phyloP scores from a whole-genome alignment of 1,140 invertebrate species.

The Bathynomus jamesi region DNA sequence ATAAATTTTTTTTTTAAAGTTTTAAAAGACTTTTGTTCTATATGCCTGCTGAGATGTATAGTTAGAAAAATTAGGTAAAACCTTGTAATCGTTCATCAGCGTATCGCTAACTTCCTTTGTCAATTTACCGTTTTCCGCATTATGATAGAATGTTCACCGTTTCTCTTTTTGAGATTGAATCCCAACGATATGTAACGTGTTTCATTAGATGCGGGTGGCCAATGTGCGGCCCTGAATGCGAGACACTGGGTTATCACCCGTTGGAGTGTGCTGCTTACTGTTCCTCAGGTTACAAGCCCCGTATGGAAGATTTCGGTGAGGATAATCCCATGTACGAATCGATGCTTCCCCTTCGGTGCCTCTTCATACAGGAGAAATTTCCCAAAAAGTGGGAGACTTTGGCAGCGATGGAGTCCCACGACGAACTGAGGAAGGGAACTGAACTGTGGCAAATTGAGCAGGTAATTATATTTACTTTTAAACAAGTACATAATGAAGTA shows the following conservation, averaged over 20 bases:
- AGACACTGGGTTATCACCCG: constrained; percentile 21
- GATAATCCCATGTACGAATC: constrained; percentile 26
- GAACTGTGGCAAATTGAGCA: constrained; percentile 31
- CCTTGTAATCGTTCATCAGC: no score
- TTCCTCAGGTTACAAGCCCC: constrained; percentile 12
- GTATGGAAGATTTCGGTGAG: constrained; percentile 18
- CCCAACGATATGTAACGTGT: no score
- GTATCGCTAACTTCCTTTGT: no score
- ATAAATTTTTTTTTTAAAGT: no score
- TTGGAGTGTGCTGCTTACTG: constrained; percentile 24
- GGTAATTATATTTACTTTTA: no score
- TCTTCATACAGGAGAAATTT: constrained; percentile 7
- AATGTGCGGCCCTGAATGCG: constrained; percentile 23
- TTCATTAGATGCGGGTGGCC: background rate
- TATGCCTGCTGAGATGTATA: no score
- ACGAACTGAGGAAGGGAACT: constrained; percentile 27
- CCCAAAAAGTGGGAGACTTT: constrained; percentile 28
- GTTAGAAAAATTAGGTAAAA: no score
- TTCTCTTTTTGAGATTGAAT: no score
- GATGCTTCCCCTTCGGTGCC: constrained; percentile 34
- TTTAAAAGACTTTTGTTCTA: no score
- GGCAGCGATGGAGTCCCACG: constrained; percentile 31
- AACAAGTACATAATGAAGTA: no score
- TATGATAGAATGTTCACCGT: no score
- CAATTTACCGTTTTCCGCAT: no score